Conservation (phyloP, 2,888 invertebrate species). For the Epinotia demarniana region DNA sequence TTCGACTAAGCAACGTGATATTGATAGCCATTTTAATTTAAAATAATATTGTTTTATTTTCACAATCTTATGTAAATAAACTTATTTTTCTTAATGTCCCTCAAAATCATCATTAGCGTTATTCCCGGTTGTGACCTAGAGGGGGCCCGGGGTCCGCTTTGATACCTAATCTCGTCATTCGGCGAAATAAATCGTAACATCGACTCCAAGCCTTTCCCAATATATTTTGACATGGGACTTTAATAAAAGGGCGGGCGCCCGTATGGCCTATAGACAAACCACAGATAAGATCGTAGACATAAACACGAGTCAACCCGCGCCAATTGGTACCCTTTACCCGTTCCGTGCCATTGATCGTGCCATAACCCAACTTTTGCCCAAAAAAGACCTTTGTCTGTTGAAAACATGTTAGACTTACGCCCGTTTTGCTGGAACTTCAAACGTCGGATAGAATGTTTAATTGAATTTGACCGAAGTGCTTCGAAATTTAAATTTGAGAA, state of each 20-base stretch:
- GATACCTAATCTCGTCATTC: no score
- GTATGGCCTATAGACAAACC: conserved; percentile 69
- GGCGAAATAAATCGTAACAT: conserved; percentile 23
- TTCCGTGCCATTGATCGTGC: conserved; percentile 38
- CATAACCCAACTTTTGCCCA: conserved; percentile 21
- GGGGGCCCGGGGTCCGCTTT: no score
- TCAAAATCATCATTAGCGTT: no score
- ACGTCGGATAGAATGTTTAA: conserved; percentile 73
- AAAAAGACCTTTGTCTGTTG: not conserved
- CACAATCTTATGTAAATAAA: no score
- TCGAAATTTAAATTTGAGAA: conserved; percentile 59
- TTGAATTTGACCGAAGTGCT: conserved; percentile 74
- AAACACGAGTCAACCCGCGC: conserved; percentile 71
- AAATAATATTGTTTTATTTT: no score
- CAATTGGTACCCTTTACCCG: conserved; percentile 76
- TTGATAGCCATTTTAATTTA: no score
- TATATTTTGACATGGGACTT: conserved; percentile 64
- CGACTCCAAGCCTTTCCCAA: conserved; percentile 57
- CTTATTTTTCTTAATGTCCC: no score
- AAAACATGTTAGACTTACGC: not conserved
- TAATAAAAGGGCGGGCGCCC: conserved; percentile 78
- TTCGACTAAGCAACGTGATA: no score
- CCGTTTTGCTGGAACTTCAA: conserved; percentile 34
- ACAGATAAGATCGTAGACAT: conserved; percentile 80
- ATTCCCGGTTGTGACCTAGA: no score